Conservation (phyloP, 2,113 vertebrate genomes). For the Lipophrys pholis region DNA sequence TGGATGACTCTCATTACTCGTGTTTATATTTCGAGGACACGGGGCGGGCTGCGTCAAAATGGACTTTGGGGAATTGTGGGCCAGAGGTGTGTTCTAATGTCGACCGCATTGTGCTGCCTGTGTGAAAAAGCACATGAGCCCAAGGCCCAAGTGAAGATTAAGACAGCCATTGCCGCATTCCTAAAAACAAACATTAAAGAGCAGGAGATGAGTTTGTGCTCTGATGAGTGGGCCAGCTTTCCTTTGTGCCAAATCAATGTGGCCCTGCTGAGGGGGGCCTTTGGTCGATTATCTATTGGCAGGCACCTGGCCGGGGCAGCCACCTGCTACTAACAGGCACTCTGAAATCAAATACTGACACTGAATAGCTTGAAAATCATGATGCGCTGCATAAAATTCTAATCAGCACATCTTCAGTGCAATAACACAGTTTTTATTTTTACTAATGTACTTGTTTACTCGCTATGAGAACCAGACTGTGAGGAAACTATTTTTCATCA, state of each 20-base stretch:
- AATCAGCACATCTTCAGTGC: slow-evolving; percentile 39
- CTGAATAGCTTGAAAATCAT: slow-evolving; percentile 62
- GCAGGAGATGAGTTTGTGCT: slow-evolving; percentile 37
- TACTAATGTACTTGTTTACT: slow-evolving; percentile 20
- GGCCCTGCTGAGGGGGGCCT: slow-evolving; percentile 61
- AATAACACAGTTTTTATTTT: slow-evolving; percentile 25
- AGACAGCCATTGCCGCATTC: slow-evolving; percentile 15
- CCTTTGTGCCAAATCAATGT: slow-evolving; percentile 74
- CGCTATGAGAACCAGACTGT: slow-evolving; percentile 16
- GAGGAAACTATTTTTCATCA: slow-evolving; percentile 41
- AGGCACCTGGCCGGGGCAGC: slow-evolving; percentile 62
- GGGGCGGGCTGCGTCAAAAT: slow-evolving; percentile 15
- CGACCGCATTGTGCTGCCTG: not conserved
- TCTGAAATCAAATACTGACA: slow-evolving; percentile 60
- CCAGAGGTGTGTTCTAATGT: slow-evolving; percentile 20
- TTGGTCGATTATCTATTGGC: slow-evolving; percentile 79
- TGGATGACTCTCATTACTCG: slow-evolving; percentile 49
- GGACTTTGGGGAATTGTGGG: slow-evolving; percentile 42
- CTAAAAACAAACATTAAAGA: slow-evolving; percentile 49
- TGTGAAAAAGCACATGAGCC: slow-evolving; percentile 32
- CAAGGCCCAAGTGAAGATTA: slow-evolving; percentile 5
- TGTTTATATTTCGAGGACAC: slow-evolving; percentile 42
- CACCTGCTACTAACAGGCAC: slow-evolving; percentile 76
- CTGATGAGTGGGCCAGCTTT: slow-evolving; percentile 44
- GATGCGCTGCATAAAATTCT: slow-evolving; percentile 38